Evolutionary conservation across 1,140 invertebrate genomes (phyloP), one percentile per base, ranked within the genome.

Genomic region (Zaprionus taronus): DNA sequence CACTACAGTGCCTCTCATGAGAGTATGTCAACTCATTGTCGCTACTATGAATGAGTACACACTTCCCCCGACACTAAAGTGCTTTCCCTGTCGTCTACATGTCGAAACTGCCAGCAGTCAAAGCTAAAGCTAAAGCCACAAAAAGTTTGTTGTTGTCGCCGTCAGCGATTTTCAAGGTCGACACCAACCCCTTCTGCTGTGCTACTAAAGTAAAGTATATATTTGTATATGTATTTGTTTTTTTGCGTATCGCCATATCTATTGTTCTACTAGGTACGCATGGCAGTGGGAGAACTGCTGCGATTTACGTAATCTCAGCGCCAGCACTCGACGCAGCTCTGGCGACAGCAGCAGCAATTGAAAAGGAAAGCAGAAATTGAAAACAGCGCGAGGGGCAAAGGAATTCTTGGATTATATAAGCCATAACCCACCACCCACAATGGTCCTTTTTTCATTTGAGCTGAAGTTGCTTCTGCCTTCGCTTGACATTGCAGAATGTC

Each of bases 291-390:
- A 51, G 20, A 51, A 24, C 38, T n/a, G 56, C 44, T 60, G 64
- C 77, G 79, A 71, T 87, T 86, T 86, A 86, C 80, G 83, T 86
- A 86, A 86, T 86, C 80, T 58, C 67, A 56, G 79, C 75, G 82
- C 82, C 82, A 81, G 75, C 82, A 81, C 79, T 86, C 63, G 72
- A 73, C 72, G 71, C 2, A 9, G 41, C 41, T 15, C 12, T 38
- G 36, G 36, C 12, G 36, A 14, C 36, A 15, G 61, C n/a, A 15
- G 61, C 12, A 58, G 76, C 83, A 77, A 77, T 86, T 86, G 83
- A 80, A 81, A 86, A 82, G 44, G 78, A 84, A 85, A 84, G 79
- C 44, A 61, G 70, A 78, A 67, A 66, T 44, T 56, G 49, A 55
- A 68, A 78, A 70, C 49, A 56, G 68, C 71, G 74, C 24, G 12